Base-by-base conservation (phyloP, 2,113 vertebrate species). In the Menidia beryllina region DNA sequence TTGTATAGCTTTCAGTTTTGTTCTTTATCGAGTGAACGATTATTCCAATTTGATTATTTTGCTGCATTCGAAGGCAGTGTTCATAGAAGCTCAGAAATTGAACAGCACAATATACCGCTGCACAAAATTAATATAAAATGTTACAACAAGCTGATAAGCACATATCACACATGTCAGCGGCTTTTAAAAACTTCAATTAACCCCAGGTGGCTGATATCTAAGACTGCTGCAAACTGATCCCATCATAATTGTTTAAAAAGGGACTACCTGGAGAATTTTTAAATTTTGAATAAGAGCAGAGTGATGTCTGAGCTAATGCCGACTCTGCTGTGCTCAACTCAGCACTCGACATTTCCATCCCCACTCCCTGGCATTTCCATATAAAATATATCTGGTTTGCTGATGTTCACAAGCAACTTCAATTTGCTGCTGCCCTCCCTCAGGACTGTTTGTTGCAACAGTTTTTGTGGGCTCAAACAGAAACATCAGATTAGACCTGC, bases 401-500 rank as follows among this genome's bases (percentile, higher is more conserved):
- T 0, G n/a, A 49, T 51, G 55, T 66, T 75, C 50, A 56, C 21
- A 25, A 69, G 72, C 26, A 52, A 66, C 63, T 70, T 41, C 0
- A 17, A 68, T 50, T 51, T 54, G 14, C 21, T 20, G 24, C 38
- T n/a, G n/a, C 4, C 53, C 56, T 27, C 55, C 49, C 20, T 74
- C 73, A 0, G 61, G 59, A 64, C 67, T 74, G 79, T 82, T 87
- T 85, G 81, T 56, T 56, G 69, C 57, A 50, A 38, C 56, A 76
- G 50, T 52, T 49, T 84, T 80, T 74, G 69, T 51, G 47, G 79
- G 82, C 69, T 81, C 76, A 77, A 85, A 85, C 69, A 72, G 64
- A 76, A 88, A 61, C 30, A 43, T 74, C 54, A 88, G 72, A 90
- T 86, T 78, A 83, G 55, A 68, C 84, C 89, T 62, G 6, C 66